phyloP scores from a whole-genome alignment of 2,797 vertebrate genomes.

The Muscicapa striata region DNA sequence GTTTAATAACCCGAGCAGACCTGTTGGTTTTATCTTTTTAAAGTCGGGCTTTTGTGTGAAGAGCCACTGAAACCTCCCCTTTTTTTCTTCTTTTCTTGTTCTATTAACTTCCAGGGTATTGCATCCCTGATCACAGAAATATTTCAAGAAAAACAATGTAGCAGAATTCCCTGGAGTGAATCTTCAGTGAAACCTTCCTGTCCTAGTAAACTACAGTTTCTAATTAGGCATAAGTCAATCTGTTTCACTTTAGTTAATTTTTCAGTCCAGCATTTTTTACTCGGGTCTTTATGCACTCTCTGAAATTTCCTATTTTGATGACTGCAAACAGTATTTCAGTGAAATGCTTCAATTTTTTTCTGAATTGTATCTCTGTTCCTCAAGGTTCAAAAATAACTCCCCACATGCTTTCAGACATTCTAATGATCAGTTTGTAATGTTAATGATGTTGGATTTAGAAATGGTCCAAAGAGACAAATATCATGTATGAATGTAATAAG shows the following conservation, averaged over 20 bases:
- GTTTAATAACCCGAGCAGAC: neutral
- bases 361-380: neutral
- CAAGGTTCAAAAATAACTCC: neutral
- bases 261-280: neutral
- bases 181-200: constrained; percentile 16
- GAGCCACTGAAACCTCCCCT: neutral
- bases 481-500: neutral
- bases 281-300: neutral
- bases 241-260: constrained; percentile 38
- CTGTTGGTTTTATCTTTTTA: neutral
- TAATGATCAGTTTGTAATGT: neutral
- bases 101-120: neutral
- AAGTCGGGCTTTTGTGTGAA: neutral
- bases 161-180: constrained; percentile 1
- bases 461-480: neutral
- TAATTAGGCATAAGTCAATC: constrained; percentile 42
- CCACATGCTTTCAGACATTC: neutral
- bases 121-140: neutral
- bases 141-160: neutral
- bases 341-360: neutral
- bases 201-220: neutral
- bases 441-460: constrained; percentile 15
- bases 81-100: neutral
- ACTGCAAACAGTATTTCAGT: neutral
- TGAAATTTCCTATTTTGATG: constrained; percentile 8